Evolutionary conservation across 2,888 invertebrate species (phyloP).

Genomic region (Drosophila fungiperda): DNA sequence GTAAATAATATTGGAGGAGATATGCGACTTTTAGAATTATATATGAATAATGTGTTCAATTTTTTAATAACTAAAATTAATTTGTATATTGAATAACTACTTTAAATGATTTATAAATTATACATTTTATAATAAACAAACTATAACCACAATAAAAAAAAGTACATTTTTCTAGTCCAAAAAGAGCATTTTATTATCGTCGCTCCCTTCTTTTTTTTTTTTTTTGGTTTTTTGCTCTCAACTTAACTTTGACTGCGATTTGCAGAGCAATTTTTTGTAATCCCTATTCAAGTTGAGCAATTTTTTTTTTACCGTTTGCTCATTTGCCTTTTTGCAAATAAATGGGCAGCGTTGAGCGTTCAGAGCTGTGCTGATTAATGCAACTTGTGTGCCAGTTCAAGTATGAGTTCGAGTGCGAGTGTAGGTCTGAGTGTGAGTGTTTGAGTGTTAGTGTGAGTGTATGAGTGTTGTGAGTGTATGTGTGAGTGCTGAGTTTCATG

Average conservation of each 20-base stretch:
- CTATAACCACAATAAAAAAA: neutral
- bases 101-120: neutral
- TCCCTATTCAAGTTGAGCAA: constrained; percentile 35
- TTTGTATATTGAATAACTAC: neutral
- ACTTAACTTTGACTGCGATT: constrained; percentile 69
- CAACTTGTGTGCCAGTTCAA: constrained; percentile 63
- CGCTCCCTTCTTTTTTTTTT: neutral
- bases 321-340: constrained; percentile 73
- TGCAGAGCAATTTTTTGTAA: constrained; percentile 56
- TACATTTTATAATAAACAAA: too few relatives aligned
- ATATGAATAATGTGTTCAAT: too few relatives aligned
- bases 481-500: constrained; percentile 31
- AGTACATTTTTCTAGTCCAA: accelerated
- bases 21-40: too few relatives aligned
- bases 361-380: constrained; percentile 67
- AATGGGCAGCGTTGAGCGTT: constrained; percentile 71
- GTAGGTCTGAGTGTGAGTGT: constrained; percentile 1
- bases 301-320: constrained; percentile 37
- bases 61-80: too few relatives aligned
- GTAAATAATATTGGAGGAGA: neutral
- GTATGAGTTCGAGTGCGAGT: constrained; percentile 17
- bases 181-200: constrained; percentile 32
- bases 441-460: constrained; percentile 1
- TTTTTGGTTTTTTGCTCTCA: constrained; percentile 1
- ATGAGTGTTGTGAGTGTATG: constrained; percentile 10